A percentile compares a stretch with the other conserved stretches of the same genome.
phyloP scores from a whole-genome alignment of 2,113 vertebrate genomes.

The Trogon surrucura region DNA sequence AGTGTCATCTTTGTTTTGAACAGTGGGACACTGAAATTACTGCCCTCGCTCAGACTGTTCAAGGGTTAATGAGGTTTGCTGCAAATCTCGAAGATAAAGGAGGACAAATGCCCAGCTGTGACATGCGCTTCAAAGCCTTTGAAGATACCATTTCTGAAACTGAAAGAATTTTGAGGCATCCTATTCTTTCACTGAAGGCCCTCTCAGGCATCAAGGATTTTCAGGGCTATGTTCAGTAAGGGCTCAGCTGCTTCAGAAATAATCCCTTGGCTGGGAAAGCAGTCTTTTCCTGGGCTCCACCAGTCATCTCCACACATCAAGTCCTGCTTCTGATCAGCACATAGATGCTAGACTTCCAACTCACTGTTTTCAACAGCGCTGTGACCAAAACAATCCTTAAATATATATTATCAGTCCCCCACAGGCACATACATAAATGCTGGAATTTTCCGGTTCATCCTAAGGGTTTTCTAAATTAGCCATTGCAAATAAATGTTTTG shows the following conservation, averaged over 20 bases:
- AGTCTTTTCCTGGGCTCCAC: neutral
- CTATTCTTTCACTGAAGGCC: slow-evolving; percentile 46
- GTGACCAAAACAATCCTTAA: neutral
- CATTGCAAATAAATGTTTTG: neutral
- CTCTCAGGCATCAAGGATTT: slow-evolving; percentile 74
- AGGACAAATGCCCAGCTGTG: slow-evolving; percentile 42
- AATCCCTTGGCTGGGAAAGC: neutral
- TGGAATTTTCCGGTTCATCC: neutral
- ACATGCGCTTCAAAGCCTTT: slow-evolving; percentile 62
- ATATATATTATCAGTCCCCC: neutral
- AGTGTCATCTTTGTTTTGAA: slow-evolving; percentile 82
- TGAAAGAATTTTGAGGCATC: slow-evolving; percentile 69
- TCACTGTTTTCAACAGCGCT: neutral
- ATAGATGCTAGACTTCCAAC: neutral
- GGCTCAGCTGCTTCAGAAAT: neutral
- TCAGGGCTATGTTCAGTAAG: slow-evolving; percentile 72
- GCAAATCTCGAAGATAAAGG: slow-evolving; percentile 60
- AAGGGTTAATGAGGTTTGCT: slow-evolving; percentile 74
- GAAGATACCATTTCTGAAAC: slow-evolving; percentile 70
- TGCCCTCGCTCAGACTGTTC: slow-evolving; percentile 65
- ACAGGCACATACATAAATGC: neutral
- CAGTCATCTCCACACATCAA: neutral
- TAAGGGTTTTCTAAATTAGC: neutral
- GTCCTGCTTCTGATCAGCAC: neutral
- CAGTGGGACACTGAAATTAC: slow-evolving; percentile 75